Percentiles rank a stretch among this genome's conserved stretches.
phyloP scores from a whole-genome alignment of 2,888 invertebrate genomes.

The Adelphocoris suturalis region DNA sequence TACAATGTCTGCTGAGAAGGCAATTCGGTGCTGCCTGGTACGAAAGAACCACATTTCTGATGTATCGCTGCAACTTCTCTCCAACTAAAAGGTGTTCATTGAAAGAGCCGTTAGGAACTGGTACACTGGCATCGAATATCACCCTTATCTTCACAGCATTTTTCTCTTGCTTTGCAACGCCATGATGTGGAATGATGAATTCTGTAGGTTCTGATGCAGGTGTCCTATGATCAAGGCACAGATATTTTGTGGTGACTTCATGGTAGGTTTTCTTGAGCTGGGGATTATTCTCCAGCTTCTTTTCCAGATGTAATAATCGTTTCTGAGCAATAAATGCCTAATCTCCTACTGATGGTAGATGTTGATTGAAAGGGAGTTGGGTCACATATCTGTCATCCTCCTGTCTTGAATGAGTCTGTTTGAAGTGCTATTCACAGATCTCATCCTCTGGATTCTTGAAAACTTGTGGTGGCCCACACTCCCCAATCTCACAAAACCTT shows the following conservation, averaged over 20 bases:
- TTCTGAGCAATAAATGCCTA: not conserved
- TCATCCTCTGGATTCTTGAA: not conserved
- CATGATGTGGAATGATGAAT: conserved; percentile 26
- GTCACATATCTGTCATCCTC: not conserved
- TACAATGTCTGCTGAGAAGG: not conserved
- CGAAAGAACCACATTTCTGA: not conserved
- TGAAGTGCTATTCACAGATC: not conserved
- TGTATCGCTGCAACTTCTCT: conserved; percentile 17
- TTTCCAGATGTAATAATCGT: not conserved
- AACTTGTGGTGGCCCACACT: not conserved
- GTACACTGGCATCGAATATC: conserved; percentile 23
- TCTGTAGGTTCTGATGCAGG: not conserved
- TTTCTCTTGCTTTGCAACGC: not conserved
- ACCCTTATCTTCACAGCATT: not conserved
- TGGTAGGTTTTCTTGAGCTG: not conserved
- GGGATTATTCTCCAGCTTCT: not conserved
- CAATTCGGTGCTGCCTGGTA: not conserved
- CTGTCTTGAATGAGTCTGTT: not conserved
- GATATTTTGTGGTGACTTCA: not conserved
- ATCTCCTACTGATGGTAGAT: not conserved
- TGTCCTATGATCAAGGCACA: not conserved
- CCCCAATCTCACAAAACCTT: not conserved
- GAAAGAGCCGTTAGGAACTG: not conserved
- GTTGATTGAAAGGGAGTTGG: not conserved
- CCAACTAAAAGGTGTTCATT: conserved; percentile 9